Base-by-base conservation (phyloP, 2,888 invertebrate species). In the Luffia ferchaultella region DNA sequence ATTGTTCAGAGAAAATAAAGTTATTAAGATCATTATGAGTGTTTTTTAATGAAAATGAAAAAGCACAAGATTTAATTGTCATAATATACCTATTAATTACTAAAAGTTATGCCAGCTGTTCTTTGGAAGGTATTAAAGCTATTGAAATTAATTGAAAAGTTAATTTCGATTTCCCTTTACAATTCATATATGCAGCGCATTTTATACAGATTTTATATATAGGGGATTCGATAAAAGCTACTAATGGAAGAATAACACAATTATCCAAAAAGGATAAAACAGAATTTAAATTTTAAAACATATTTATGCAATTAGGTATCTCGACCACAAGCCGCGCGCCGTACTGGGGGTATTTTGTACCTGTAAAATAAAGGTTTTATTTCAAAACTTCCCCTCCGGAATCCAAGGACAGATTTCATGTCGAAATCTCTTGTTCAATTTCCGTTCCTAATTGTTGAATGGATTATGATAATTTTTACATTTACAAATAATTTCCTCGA, bases 211-310 rank as follows among this genome's bases (percentile, higher is more conserved):
- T n/a, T n/a, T n/a, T n/a, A n/a, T n/a, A n/a, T n/a, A n/a, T n/a
- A n/a, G n/a, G n/a, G n/a, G n/a, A n/a, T n/a, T 60, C 55, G 53
- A 54, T 50, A 53, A 56, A 60, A 60, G 55, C 57, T 57, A 55
- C 45, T 53, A 58, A 58, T 60, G 58, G 54, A 60, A 60, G 52
- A 57, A 58, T 58, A 61, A 60, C 58, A 60, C 57, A 57, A 56
- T 56, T 49, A 52, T 50, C 49, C 18, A 50, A 51, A 56, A 54
- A 53, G 55, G 45, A 52, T 54, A 54, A 54, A 44, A 18, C 46
- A 45, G 52, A 53, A 55, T 57, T 57, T 57, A 54, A 57, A 57
- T 53, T 57, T 57, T 55, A 55, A 57, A 57, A 53, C 48, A 51
- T 55, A 51, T 52, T 56, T 55, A 55, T 54, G 54, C 50, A 57